These are phyloP conservation scores for Phyllotis vaccarum DNA, from an alignment of 2,797 vertebrate species.

Conservation along the genomic window DNA sequence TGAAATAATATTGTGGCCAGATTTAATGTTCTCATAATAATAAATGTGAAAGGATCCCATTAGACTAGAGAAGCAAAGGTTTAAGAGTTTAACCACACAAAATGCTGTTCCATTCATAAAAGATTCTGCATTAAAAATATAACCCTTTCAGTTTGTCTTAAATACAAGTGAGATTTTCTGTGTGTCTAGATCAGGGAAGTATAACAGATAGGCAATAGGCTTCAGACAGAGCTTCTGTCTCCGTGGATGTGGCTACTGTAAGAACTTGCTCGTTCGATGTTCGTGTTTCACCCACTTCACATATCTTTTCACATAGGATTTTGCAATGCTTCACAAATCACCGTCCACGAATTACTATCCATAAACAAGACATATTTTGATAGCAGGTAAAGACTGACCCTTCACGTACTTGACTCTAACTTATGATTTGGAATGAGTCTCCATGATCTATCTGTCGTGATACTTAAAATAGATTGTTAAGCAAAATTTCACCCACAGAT, in stretches of 20 bases:
- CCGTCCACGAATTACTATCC: neutral
- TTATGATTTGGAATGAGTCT: constrained; percentile 31
- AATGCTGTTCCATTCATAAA: neutral
- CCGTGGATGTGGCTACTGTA: neutral
- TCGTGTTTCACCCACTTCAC: neutral
- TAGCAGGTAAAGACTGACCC: neutral
- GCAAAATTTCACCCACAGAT: neutral
- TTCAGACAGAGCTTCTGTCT: neutral
- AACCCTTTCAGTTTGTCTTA: neutral
- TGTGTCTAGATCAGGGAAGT: neutral
- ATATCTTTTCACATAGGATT: neutral
- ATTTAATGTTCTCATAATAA: neutral
- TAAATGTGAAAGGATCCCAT: neutral
- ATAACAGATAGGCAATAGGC: neutral
- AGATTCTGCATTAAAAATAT: neutral
- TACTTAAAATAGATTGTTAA: constrained; percentile 31
- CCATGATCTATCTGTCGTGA: neutral
- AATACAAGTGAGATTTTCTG: neutral
- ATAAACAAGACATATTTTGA: neutral
- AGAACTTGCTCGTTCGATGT: neutral
- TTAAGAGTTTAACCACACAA: constrained; percentile 29
- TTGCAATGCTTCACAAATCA: neutral
- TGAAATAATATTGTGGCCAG: neutral
- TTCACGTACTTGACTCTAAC: constrained; percentile 37
- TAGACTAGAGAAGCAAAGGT: neutral